A percentile compares a stretch with the other conserved stretches of the same genome.
These are phyloP conservation scores for Eulemur albifrons DNA, from an alignment of 2,797 vertebrate species.

Conservation along the genomic window DNA sequence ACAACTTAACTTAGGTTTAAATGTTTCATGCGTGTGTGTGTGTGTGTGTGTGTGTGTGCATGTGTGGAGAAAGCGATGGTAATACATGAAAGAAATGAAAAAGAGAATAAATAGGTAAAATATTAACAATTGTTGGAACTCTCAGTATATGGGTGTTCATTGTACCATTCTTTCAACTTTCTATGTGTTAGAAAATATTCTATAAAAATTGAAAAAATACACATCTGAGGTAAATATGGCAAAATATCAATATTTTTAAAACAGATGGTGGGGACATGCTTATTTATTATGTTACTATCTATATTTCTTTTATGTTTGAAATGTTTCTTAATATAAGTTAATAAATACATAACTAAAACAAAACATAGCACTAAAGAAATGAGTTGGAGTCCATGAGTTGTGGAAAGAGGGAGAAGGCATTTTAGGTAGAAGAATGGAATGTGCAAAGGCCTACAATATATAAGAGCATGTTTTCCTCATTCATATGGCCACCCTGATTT, in stretches of 20 bases:
- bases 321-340: constrained; percentile 35
- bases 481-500: neutral
- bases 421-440: neutral
- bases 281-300: constrained; percentile 45
- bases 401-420: neutral
- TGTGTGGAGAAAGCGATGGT: neutral
- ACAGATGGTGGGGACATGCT: constrained; percentile 45
- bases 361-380: constrained; percentile 42
- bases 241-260: constrained; percentile 58
- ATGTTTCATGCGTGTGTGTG: neutral
- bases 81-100: constrained; percentile 27
- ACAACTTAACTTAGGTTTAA: neutral
- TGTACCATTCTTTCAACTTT: neutral
- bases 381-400: constrained; percentile 11
- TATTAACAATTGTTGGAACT: constrained; percentile 25
- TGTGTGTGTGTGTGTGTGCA: neutral
- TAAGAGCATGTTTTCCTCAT: neutral
- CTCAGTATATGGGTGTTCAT: neutral
- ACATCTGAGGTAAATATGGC: constrained; percentile 51
- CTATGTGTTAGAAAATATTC: constrained; percentile 39
- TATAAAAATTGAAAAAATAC: constrained; percentile 36
- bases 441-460: neutral
- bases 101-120: constrained; percentile 11
- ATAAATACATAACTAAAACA: constrained; percentile 38
- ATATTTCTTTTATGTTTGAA: constrained; percentile 53